Base-by-base conservation (phyloP, 2,888 invertebrate species). In the Patella pellucida region DNA sequence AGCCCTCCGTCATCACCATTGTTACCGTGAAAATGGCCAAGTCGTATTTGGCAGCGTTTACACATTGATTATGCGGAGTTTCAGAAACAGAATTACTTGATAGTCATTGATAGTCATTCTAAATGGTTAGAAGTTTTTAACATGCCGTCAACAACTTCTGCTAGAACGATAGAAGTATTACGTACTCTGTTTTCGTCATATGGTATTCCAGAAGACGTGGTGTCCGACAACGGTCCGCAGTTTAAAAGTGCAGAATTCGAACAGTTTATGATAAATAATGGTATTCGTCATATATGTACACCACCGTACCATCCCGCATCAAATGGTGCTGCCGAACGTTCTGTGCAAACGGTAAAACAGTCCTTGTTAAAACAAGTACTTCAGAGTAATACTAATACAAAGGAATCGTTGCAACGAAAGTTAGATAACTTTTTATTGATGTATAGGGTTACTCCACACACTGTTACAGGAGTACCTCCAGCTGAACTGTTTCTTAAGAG, bases 11-110 rank as follows among this genome's bases (percentile, higher is more conserved):
- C 70, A 11, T 76, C 82, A 31, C 81, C 84, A 11, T 69, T 85
- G 11, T 84, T 85, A 68, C 84, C 83, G 3, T 87, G 86, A 83
- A 75, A 80, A 73, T 81, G 73, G 68, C 85, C 86, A 12, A 73
- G 72, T 15, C 75, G 76, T 52, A 81, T 84, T n/a, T 87, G 86
- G 87, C 74, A 73, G 9, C 73, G 85, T 19, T 15, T 87, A 1
- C 85, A 87, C 62, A 69, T 85, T 41, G 84, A 86, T 69, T 82
- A 80, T 75, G 84, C 84, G n/a, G 82, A 81, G 31, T 81, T 62
- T 16, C 62, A 15, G 12, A 62, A 12, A 15, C 3, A 62, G 2
- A 15, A 62, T 19, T 62, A 3, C 19, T 9, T 15, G n/a, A 62
- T 62, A n/a, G 16, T n/a, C n/a, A n/a, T n/a, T n/a, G n/a, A n/a